Evolutionary conservation across 2,888 invertebrate genomes (phyloP), one percentile per base, ranked within the genome.

Genomic region (Spialia ferax): DNA sequence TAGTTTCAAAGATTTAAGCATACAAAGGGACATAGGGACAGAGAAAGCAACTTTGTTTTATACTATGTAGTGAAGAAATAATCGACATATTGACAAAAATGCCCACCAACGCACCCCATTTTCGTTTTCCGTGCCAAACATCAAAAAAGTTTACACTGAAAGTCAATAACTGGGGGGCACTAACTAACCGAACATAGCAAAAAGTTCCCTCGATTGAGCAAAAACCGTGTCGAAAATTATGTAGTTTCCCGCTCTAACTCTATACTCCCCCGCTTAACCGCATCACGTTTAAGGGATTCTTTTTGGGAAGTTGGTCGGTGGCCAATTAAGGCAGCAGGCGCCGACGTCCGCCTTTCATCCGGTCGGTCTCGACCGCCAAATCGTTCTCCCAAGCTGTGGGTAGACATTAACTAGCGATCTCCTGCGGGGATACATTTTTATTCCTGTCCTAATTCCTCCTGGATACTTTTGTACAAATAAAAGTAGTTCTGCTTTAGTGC

Each of bases 261-360:
- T 75, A 77, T 80, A 69, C 75, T 78, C 79, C 78, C 74, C 80
- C 81, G 75, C 79, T 81, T 79, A 84, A 79, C 83, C 83, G 75
- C 82, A 79, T 84, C 85, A 86, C 84, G 86, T 84, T 72, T 75
- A 75, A 62, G 74, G 77, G 74, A 80, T 81, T 84, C 82, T 81
- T 86, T 87, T 86, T 81, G 75, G 79, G 73, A 81, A 88, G 83
- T 90, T 89, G 87, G 89, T 88, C 82, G 79, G 77, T 71, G 76
- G 85, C 89, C 89, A 91, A 91, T 90, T 90, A 90, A 87, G 83
- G 80, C 79, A 84, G 75, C 78, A 82, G 84, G 84, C 84, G 81
- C 82, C 83, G 73, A 77, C 80, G 77, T 78, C 80, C 80, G 76
- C 77, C 78, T 80, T 76, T 75, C 82, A 85, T 87, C 88, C 87